Conservation (phyloP, 2,113 vertebrate species). For the Corythaeola cristata region DNA sequence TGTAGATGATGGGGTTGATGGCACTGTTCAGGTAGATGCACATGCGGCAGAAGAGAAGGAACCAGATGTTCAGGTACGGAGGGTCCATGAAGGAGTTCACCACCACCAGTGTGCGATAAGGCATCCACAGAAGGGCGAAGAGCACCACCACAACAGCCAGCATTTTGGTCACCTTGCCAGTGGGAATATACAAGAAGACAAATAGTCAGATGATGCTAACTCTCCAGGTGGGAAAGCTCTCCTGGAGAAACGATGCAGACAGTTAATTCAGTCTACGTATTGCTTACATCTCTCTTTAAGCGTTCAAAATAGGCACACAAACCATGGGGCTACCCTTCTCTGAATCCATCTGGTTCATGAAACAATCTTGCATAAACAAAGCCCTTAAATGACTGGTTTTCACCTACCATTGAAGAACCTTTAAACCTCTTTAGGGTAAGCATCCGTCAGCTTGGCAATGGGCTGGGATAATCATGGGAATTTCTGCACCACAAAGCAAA, state of each 20-base stretch:
- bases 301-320: background rate
- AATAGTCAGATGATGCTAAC: background rate
- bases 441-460: background rate
- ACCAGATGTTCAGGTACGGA: slow-evolving; percentile 82
- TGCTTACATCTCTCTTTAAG: background rate
- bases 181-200: background rate
- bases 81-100: slow-evolving; percentile 87
- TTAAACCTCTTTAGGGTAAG: background rate
- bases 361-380: background rate
- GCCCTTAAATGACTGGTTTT: background rate
- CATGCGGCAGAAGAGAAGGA: slow-evolving; percentile 86
- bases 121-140: slow-evolving; percentile 87
- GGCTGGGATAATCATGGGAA: background rate
- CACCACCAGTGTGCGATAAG: slow-evolving; percentile 83
- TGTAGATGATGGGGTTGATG: slow-evolving; percentile 86
- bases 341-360: background rate
- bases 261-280: background rate
- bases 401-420: background rate
- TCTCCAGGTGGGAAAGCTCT: background rate
- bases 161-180: slow-evolving; percentile 85
- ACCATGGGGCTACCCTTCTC: background rate
- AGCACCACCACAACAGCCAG: slow-evolving; percentile 84
- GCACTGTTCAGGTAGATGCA: slow-evolving; percentile 87
- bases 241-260: background rate
- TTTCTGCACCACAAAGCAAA: background rate